Percentiles rank a stretch among this genome's conserved stretches.
phyloP scores from a whole-genome alignment of 2,888 invertebrate species.

The Drosophila tanythrix region DNA sequence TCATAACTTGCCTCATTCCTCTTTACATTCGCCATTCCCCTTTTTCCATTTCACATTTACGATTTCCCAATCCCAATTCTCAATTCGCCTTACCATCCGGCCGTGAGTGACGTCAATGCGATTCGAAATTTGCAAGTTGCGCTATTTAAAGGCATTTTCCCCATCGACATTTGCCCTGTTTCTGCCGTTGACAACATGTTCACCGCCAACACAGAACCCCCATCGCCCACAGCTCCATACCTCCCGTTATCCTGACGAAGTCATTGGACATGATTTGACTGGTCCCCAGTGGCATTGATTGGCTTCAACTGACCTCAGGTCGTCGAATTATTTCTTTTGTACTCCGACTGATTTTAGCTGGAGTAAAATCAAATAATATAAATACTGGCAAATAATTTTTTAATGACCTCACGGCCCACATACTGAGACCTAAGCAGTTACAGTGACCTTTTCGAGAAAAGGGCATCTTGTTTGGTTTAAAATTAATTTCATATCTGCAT shows the following conservation, averaged over 20 bases:
- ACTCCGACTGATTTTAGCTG: constrained; percentile 3
- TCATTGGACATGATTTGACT: constrained; percentile 53
- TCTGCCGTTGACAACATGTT: constrained; percentile 6
- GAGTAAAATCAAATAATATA: constrained; percentile 5
- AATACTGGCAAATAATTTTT: constrained; percentile 11
- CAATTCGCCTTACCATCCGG: background rate
- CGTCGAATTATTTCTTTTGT: constrained; percentile 48
- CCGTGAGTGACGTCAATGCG: constrained; percentile 63
- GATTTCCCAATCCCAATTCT: background rate
- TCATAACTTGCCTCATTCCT: constrained; percentile 6
- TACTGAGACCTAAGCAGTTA: background rate
- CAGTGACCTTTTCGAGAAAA: constrained; percentile 8
- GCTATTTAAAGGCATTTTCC: constrained; percentile 36
- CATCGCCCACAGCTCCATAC: background rate
- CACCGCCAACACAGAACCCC: background rate
- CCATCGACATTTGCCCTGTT: constrained; percentile 12
- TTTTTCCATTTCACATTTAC: constrained; percentile 1
- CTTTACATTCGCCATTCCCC: background rate
- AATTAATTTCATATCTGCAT: background rate
- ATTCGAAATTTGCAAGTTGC: constrained; percentile 54
- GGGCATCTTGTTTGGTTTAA: background rate
- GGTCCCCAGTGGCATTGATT: constrained; percentile 43
- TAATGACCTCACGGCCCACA: constrained; percentile 9
- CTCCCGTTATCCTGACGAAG: constrained; percentile 16
- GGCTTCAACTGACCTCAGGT: constrained; percentile 33